Conservation (phyloP, 1,140 invertebrate species). For the Drosophila kepulauana region DNA sequence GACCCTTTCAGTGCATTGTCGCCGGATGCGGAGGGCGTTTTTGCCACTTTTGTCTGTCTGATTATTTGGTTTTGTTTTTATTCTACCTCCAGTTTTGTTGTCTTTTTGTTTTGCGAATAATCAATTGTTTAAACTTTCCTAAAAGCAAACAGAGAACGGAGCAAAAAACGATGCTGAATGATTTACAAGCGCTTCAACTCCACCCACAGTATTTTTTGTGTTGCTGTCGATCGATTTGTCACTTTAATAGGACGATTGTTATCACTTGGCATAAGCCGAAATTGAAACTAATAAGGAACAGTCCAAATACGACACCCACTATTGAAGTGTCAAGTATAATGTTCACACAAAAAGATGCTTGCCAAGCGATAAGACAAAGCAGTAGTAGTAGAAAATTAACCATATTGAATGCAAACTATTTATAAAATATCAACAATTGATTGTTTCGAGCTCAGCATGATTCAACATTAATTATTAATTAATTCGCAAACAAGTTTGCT, state of each 20-base stretch:
- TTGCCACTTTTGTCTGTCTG: conserved; percentile 41
- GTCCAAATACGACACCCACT: conserved; percentile 63
- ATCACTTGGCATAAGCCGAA: conserved; percentile 35
- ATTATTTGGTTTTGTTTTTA: conserved; percentile 60
- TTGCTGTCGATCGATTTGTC: conserved; percentile 53
- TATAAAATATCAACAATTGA: conserved; percentile 25
- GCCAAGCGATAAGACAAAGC: conserved; percentile 12
- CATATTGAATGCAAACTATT: conserved; percentile 14
- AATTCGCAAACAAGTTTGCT: conserved; percentile 12
- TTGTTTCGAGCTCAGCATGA: conserved; percentile 30
- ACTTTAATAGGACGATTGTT: conserved; percentile 61
- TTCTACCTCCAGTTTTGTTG: conserved; percentile 14
- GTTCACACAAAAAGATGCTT: conserved; percentile 18
- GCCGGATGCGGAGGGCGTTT: conserved; percentile 59
- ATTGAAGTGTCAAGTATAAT: conserved; percentile 13
- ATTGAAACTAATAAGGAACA: conserved; percentile 68
- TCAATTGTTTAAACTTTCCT: conserved; percentile 37
- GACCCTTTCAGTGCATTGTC: conserved; percentile 70
- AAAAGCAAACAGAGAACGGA: conserved; percentile 27
- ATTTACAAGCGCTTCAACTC: conserved; percentile 15
- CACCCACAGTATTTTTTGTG: conserved; percentile 21
- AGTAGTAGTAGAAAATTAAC: conserved; percentile 1
- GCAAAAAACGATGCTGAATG: conserved; percentile 1
- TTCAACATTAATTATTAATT: conserved; percentile 8
- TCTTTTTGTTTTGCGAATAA: conserved; percentile 19